Evolutionary conservation across 1,140 invertebrate genomes (phyloP).

Genomic region (Musca vetustissima): DNA sequence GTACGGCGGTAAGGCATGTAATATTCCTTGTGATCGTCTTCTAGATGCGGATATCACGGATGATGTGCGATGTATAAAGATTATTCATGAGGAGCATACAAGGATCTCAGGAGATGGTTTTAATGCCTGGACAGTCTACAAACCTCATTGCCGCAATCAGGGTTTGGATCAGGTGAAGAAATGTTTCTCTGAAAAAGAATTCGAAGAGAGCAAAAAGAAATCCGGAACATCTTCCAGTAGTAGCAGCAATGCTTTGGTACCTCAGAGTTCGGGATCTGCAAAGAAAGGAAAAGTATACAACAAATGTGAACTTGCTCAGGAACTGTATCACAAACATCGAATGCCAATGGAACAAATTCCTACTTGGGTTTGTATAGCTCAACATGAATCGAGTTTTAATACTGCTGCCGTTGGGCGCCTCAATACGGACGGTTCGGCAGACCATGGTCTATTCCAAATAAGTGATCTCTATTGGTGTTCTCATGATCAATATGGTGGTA

Average conservation of each 20-base stretch:
- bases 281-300: constrained; percentile 59
- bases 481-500: constrained; percentile 56
- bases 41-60: constrained; percentile 67
- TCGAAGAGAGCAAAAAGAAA: too few species aligned
- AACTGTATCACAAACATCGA: constrained; percentile 58
- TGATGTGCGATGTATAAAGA: constrained; percentile 66
- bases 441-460: constrained; percentile 72
- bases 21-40: constrained; percentile 60
- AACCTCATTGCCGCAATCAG: constrained; percentile 54
- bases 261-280: constrained; percentile 12
- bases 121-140: constrained; percentile 71
- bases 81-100: constrained; percentile 65
- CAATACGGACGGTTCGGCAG: constrained; percentile 61
- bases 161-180: constrained; percentile 40
- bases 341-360: constrained; percentile 60
- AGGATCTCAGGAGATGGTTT: constrained; percentile 69
- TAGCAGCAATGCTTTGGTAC: constrained; percentile 15
- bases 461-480: constrained; percentile 71
- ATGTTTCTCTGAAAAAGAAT: constrained; percentile 30
- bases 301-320: constrained; percentile 62
- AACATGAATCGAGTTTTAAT: constrained; percentile 68
- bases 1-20: constrained; percentile 61
- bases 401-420: constrained; percentile 63
- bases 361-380: constrained; percentile 72
- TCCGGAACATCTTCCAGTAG: neutral